Percentiles rank a stretch among this genome's conserved stretches.
These are phyloP conservation scores for Prionailurus viverrinus DNA, from an alignment of 2,113 vertebrate genomes.

Conservation along the genomic window DNA sequence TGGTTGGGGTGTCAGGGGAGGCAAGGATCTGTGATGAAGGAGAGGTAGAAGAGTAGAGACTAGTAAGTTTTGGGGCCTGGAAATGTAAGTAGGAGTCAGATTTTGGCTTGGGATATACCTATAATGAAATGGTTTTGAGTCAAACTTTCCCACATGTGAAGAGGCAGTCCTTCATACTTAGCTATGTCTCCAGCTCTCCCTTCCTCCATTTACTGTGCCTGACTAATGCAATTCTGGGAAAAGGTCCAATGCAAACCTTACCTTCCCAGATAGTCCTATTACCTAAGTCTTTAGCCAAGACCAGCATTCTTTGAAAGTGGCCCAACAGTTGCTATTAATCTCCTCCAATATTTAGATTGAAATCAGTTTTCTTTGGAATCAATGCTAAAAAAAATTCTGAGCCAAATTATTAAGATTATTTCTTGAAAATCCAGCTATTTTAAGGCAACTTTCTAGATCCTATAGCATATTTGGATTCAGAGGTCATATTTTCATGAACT, in stretches of 20 bases:
- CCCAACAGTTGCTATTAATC: constrained; percentile 47
- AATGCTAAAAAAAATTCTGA: not conserved
- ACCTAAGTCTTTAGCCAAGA: constrained; percentile 32
- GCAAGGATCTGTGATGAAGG: not conserved
- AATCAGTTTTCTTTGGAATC: constrained; percentile 32
- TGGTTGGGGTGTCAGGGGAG: not conserved
- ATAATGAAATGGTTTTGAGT: not conserved
- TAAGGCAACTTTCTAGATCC: not conserved
- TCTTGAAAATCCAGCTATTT: constrained; percentile 37
- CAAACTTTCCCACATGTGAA: not conserved
- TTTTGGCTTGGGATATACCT: not conserved
- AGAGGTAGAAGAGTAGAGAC: not conserved
- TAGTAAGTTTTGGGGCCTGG: not conserved
- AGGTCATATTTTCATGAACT: not conserved
- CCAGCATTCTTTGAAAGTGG: constrained; percentile 7
- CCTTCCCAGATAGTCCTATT: not conserved
- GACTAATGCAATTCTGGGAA: constrained; percentile 47
- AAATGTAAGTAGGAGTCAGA: not conserved
- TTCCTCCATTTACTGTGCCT: not conserved
- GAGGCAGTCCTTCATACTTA: not conserved
- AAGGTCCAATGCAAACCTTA: not conserved
- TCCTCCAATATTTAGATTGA: constrained; percentile 56
- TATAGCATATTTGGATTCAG: not conserved
- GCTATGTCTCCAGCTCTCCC: not conserved
- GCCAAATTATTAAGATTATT: constrained; percentile 29